These are phyloP conservation scores for Origma solitaria DNA, from an alignment of 2,113 vertebrate genomes.

Conservation along the genomic window DNA sequence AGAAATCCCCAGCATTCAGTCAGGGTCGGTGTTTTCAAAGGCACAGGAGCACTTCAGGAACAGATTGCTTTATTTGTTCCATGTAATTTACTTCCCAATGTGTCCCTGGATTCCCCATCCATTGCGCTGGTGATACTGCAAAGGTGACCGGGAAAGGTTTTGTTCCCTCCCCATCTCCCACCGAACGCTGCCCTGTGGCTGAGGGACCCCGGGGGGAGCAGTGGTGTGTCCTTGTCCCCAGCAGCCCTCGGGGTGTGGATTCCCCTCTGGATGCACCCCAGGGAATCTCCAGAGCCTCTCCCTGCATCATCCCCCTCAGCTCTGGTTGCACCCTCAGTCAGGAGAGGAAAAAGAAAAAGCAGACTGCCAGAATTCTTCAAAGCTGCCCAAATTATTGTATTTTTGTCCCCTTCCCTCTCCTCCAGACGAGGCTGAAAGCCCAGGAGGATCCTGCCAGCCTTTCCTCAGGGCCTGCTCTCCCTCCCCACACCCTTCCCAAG, in stretches of 20 bases:
- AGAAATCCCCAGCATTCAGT: neutral
- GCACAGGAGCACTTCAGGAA: neutral
- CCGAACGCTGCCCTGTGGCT: neutral
- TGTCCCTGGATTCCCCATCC: neutral
- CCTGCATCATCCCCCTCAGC: neutral
- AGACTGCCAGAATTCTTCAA: neutral
- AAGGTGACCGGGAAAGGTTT: neutral
- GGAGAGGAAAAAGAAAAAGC: neutral
- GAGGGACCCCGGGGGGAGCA: neutral
- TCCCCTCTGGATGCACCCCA: neutral
- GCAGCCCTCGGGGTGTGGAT: neutral
- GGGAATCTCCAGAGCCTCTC: neutral
- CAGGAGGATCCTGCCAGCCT: neutral
- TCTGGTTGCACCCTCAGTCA: neutral
- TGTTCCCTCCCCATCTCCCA: neutral
- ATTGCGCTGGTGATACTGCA: neutral
- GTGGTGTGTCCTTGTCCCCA: accelerated
- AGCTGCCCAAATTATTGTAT: accelerated
- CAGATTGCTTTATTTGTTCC: constrained; percentile 47
- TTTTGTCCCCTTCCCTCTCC: neutral
- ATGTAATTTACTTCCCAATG: neutral
- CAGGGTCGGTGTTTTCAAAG: neutral
- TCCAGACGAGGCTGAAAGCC: neutral
- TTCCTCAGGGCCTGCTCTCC: neutral
- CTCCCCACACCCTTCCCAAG: neutral